phyloP scores from a whole-genome alignment of 1,140 invertebrate genomes.

The Epicauta chinensis region DNA sequence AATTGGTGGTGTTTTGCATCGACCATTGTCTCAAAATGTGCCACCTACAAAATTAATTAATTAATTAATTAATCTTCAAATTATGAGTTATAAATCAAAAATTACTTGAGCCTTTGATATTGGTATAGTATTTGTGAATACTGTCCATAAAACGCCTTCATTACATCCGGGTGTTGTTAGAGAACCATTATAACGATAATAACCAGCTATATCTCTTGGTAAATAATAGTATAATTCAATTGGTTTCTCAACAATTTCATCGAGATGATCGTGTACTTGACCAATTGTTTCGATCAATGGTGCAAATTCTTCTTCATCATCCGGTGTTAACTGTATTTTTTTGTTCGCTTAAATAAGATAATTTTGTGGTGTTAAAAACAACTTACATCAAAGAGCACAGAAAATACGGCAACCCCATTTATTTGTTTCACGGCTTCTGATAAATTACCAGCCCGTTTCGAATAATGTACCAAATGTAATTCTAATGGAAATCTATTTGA shows the following conservation, averaged over 20 bases:
- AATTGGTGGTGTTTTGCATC: conserved; percentile 35
- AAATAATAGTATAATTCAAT: conserved; percentile 38
- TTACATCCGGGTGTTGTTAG: conserved; percentile 69
- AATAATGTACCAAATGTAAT: conserved; percentile 66
- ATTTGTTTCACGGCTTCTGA: conserved; percentile 49
- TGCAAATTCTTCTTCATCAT: conserved; percentile 44
- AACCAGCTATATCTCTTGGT: conserved; percentile 48
- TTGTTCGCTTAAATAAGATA: not conserved
- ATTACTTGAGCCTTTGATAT: conserved; percentile 40
- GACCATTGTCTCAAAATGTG: conserved; percentile 42
- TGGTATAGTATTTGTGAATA: conserved; percentile 54
- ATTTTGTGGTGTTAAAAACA: not conserved
- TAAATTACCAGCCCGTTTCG: conserved; percentile 51
- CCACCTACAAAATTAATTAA: conserved; percentile 34
- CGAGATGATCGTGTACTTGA: conserved; percentile 38
- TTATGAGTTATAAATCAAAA: conserved; percentile 4
- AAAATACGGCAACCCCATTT: conserved; percentile 64
- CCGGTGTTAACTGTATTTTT: conserved; percentile 30
- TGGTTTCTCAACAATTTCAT: not conserved
- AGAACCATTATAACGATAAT: conserved; percentile 65
- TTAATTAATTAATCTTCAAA: no score
- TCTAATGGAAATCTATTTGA: conserved; percentile 51
- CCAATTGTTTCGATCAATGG: conserved; percentile 44
- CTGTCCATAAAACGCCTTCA: conserved; percentile 67
- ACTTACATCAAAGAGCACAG: conserved; percentile 59